Percentiles rank a stretch among this genome's conserved stretches.
Conservation (phyloP, 2,888 invertebrate species). For the Prenolepis imparis region DNA sequence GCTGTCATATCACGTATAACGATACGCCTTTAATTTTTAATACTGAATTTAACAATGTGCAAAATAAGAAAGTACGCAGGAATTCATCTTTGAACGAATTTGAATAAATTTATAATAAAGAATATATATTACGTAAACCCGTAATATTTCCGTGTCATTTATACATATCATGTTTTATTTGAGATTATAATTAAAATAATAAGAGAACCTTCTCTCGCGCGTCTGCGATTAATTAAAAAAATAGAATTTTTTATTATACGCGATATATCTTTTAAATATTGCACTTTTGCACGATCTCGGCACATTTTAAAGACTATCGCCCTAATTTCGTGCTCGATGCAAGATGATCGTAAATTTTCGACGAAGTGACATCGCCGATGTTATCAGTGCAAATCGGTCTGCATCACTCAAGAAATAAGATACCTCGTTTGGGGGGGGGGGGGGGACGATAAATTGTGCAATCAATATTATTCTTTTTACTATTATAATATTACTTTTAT, state of each 20-base stretch:
- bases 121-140: neutral
- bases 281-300: neutral
- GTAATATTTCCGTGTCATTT: neutral
- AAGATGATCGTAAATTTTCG: constrained; percentile 76
- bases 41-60: neutral
- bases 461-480: constrained; percentile 14
- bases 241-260: neutral
- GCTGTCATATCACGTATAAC: neutral
- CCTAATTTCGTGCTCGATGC: constrained; percentile 72
- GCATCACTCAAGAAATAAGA: constrained; percentile 26
- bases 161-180: neutral
- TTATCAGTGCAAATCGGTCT: constrained; percentile 65
- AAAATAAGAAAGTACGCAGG: constrained; percentile 14
- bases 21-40: neutral
- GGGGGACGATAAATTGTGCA: constrained; percentile 13
- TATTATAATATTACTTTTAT: neutral
- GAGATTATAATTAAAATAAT: neutral
- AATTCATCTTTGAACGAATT: constrained; percentile 1
- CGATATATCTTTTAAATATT: neutral
- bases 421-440: constrained; percentile 25
- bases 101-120: constrained; percentile 2
- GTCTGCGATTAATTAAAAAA: neutral
- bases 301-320: neutral
- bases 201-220: neutral
- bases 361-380: constrained; percentile 69